Percentiles rank a stretch among this genome's conserved stretches.
Conservation (phyloP, 2,888 invertebrate species). For the Eudasyphora cyanicolor region DNA sequence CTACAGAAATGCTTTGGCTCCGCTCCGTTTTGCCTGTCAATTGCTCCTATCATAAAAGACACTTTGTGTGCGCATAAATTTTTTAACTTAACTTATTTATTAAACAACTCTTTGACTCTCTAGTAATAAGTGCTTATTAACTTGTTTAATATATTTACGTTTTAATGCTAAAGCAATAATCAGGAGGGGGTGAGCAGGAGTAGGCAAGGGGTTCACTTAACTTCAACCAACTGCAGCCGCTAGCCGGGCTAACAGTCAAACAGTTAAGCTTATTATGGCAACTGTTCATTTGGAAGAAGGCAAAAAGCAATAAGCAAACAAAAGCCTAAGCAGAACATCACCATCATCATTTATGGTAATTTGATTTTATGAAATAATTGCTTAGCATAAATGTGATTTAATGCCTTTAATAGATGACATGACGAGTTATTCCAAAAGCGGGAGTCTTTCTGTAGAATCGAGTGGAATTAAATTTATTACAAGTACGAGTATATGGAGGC, state of each 20-base stretch:
- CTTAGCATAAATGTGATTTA: slow-evolving; percentile 62
- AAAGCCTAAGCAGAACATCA: not conserved
- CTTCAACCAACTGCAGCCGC: too few relatives aligned
- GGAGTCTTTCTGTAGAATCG: too few relatives aligned
- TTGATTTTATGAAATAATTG: slow-evolving; percentile 61
- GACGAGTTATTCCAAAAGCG: too few relatives aligned
- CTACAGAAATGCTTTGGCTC: not conserved
- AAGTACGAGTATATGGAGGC: too few relatives aligned
- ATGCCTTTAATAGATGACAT: slow-evolving; percentile 40
- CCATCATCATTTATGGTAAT: slow-evolving; percentile 26
- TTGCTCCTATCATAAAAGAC: not conserved
- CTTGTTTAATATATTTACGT: slow-evolving; percentile 62
- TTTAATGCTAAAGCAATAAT: slow-evolving; percentile 36
- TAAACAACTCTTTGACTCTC: slow-evolving; percentile 42
- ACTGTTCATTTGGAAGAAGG: not conserved
- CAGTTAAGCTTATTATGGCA: too few relatives aligned
- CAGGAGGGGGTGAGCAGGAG: not conserved
- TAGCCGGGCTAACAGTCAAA: not conserved
- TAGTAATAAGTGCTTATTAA: slow-evolving; percentile 61
- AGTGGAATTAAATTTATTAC: too few relatives aligned
- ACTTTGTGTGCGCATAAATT: slow-evolving; percentile 14
- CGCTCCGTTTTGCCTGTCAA: not conserved
- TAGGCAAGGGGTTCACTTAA: not conserved
- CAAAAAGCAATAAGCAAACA: not conserved
- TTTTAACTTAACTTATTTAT: slow-evolving; percentile 53